Conservation (phyloP, 2,113 vertebrate genomes). For the Chaenocephalus aceratus region DNA sequence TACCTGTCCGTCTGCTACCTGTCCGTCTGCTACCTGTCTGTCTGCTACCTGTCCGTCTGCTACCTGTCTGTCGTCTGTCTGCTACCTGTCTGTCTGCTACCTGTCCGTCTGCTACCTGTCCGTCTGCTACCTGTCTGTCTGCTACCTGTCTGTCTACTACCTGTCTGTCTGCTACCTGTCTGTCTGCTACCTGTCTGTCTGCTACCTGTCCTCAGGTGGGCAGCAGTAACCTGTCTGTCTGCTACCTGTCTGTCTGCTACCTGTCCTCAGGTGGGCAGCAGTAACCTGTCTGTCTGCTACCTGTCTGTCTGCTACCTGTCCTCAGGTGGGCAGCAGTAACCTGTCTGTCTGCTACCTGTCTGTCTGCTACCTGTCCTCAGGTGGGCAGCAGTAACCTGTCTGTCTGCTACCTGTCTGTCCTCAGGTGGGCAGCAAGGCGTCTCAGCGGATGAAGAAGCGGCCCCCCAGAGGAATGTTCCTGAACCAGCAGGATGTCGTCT, state of each 20-base stretch:
- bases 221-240: too few species aligned
- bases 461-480: conserved; percentile 98
- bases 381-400: not conserved
- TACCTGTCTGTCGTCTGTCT: too few species aligned
- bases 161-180: not conserved
- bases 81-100: too few species aligned
- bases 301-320: not conserved
- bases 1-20: not conserved
- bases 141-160: not conserved
- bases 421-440: conserved; percentile 84
- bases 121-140: not conserved
- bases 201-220: too few species aligned
- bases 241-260: too few species aligned
- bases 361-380: not conserved
- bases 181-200: not conserved
- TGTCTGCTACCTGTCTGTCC: not conserved
- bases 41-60: not conserved
- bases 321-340: too few species aligned
- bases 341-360: not conserved
- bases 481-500: conserved; percentile 91
- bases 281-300: not conserved
- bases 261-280: too few species aligned
- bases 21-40: not conserved
- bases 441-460: conserved; percentile 91
- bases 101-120: not conserved